A percentile compares a stretch with the other conserved stretches of the same genome.
Evolutionary conservation across 2,888 invertebrate species (phyloP).

Genomic region (Synanthedon vespiformis): DNA sequence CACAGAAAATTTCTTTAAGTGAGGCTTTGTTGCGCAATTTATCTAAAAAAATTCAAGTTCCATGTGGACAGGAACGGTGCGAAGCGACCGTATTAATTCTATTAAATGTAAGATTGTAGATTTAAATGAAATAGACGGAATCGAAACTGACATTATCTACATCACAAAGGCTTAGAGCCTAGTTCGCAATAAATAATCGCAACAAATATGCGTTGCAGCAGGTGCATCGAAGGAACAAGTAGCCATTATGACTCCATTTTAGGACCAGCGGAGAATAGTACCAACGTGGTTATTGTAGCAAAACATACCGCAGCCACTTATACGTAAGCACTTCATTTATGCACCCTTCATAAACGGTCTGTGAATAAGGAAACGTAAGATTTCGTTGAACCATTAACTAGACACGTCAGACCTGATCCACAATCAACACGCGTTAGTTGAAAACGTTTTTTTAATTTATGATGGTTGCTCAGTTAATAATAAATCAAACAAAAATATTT

Average conservation of each 20-base stretch:
- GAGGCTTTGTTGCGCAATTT: not conserved
- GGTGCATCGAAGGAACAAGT: constrained; percentile 63
- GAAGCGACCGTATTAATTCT: not conserved
- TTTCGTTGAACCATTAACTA: constrained; percentile 9
- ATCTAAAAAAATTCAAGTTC: not conserved
- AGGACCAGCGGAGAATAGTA: constrained; percentile 56
- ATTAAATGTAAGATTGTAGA: too few species aligned
- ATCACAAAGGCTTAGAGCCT: constrained; percentile 18
- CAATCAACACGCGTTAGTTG: not conserved
- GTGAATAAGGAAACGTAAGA: constrained; percentile 40
- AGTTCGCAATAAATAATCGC: constrained; percentile 42
- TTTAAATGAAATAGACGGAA: not conserved
- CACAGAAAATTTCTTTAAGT: not conserved
- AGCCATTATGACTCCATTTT: constrained; percentile 66
- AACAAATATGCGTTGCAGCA: constrained; percentile 51
- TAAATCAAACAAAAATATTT: too few species aligned
- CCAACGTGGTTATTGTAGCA: constrained; percentile 39
- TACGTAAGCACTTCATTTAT: constrained; percentile 46
- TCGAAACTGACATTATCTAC: not conserved
- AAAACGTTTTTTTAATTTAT: not conserved
- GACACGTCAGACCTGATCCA: not conserved
- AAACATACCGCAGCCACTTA: constrained; percentile 39
- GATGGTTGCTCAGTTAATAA: not conserved
- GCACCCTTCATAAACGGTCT: constrained; percentile 62
- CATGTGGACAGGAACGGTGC: not conserved